These are phyloP conservation scores for Perccottus glenii DNA, from an alignment of 2,113 vertebrate genomes.

Conservation along the genomic window DNA sequence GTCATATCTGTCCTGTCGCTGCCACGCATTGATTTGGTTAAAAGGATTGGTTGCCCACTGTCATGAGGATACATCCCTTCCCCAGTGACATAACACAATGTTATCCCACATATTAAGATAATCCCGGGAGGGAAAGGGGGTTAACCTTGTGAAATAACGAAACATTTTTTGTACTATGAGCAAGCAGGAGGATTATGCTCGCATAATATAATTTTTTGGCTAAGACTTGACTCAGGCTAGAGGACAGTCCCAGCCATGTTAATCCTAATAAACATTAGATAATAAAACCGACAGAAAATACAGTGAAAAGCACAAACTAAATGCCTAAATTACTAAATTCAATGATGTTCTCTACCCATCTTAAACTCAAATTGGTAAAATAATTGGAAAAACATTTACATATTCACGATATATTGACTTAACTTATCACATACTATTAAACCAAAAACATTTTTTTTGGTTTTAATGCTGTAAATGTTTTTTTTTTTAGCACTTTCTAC, in stretches of 20 bases:
- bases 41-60: slow-evolving; percentile 69
- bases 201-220: slow-evolving; percentile 56
- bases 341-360: too few relatives aligned
- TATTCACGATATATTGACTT: too few relatives aligned
- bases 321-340: too few relatives aligned
- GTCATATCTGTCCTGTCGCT: slow-evolving; percentile 57
- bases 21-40: slow-evolving; percentile 69
- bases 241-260: slow-evolving; percentile 39
- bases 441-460: too few relatives aligned
- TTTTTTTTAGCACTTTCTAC: too few relatives aligned
- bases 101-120: slow-evolving; percentile 72
- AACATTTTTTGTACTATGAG: slow-evolving; percentile 40
- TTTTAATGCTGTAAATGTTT: too few relatives aligned
- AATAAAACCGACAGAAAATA: slow-evolving; percentile 56
- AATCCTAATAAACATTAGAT: slow-evolving; percentile 69
- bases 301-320: slow-evolving; percentile 18
- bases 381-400: too few relatives aligned
- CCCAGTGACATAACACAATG: slow-evolving; percentile 69
- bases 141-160: slow-evolving; percentile 69
- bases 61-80: slow-evolving; percentile 64
- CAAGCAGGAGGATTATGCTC: slow-evolving; percentile 51
- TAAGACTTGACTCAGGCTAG: slow-evolving; percentile 43
- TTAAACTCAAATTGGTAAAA: too few relatives aligned
- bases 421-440: too few relatives aligned
- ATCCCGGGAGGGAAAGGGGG: slow-evolving; percentile 58